These are phyloP conservation scores for Strix occidentalis DNA, from an alignment of 2,797 vertebrate species.

Conservation along the genomic window DNA sequence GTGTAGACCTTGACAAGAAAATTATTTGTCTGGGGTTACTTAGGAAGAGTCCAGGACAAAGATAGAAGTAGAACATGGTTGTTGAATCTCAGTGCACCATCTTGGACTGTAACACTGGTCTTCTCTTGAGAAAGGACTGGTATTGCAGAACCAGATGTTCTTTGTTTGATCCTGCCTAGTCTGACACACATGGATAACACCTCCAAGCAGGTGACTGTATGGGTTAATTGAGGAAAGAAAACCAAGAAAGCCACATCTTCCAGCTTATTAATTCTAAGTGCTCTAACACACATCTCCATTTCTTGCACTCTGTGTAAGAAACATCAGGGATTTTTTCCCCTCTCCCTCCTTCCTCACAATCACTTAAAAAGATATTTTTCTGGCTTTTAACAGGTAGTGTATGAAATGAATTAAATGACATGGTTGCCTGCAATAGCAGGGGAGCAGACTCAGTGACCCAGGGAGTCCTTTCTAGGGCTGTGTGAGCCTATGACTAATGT, in stretches of 20 bases:
- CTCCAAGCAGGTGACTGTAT: neutral
- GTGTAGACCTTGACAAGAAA: neutral
- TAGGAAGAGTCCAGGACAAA: neutral
- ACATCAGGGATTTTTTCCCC: neutral
- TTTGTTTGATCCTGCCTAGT: neutral
- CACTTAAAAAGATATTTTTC: slow-evolving; percentile 4
- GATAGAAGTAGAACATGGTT: neutral
- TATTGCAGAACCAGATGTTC: neutral
- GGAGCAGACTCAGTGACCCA: neutral
- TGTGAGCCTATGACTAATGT: slow-evolving; percentile 7
- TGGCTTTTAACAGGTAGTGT: slow-evolving; percentile 20
- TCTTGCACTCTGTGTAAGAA: neutral
- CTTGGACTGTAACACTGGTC: no score
- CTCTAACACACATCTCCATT: neutral
- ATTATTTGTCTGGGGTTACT: neutral
- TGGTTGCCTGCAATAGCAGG: neutral
- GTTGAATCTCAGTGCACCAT: neutral
- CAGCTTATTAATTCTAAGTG: neutral
- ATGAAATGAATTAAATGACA: slow-evolving; percentile 5
- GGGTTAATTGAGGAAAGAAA: neutral
- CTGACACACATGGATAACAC: neutral
- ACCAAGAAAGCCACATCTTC: neutral
- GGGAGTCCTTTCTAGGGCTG: neutral
- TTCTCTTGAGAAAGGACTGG: neutral
- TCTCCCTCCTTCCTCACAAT: neutral